Conservation (phyloP, 1,140 invertebrate species). For the Stegodyphus mimosarum region DNA sequence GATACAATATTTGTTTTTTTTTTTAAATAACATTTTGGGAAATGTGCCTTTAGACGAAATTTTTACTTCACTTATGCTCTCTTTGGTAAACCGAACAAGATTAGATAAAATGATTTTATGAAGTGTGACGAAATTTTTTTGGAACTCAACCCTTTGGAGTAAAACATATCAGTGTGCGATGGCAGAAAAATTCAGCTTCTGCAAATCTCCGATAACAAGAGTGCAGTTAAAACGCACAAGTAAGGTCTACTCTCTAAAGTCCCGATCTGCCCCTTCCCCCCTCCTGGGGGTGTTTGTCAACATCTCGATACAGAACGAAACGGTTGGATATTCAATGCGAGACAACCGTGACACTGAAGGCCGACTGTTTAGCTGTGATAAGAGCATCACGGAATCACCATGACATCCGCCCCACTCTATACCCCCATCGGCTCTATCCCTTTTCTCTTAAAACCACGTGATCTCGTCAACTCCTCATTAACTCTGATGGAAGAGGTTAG, state of each 20-base stretch:
- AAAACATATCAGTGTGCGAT: no score
- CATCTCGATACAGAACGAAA: slow-evolving; percentile 28
- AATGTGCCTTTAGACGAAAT: no score
- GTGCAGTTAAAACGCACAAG: neutral
- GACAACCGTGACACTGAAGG: slow-evolving; percentile 15
- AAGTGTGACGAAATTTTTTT: no score
- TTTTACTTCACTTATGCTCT: no score
- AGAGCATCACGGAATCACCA: slow-evolving; percentile 42
- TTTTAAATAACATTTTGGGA: no score
- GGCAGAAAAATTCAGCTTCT: slow-evolving; percentile 41
- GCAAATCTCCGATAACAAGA: slow-evolving; percentile 46
- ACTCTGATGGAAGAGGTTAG: slow-evolving; percentile 49
- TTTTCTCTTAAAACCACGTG: slow-evolving; percentile 51
- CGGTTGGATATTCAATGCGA: slow-evolving; percentile 27
- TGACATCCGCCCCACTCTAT: slow-evolving; percentile 1
- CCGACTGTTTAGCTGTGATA: slow-evolving; percentile 35
- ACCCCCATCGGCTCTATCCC: neutral
- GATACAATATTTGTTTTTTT: no score
- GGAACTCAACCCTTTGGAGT: no score
- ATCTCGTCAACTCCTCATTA: slow-evolving; percentile 49
- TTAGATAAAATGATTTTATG: no score
- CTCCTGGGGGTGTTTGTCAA: slow-evolving; percentile 51
- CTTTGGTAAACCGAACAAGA: no score
- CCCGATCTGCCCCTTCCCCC: neutral
- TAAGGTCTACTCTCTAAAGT: slow-evolving; percentile 1